These are phyloP conservation scores for Aplochiton taeniatus DNA, from an alignment of 2,797 vertebrate genomes.

Conservation along the genomic window DNA sequence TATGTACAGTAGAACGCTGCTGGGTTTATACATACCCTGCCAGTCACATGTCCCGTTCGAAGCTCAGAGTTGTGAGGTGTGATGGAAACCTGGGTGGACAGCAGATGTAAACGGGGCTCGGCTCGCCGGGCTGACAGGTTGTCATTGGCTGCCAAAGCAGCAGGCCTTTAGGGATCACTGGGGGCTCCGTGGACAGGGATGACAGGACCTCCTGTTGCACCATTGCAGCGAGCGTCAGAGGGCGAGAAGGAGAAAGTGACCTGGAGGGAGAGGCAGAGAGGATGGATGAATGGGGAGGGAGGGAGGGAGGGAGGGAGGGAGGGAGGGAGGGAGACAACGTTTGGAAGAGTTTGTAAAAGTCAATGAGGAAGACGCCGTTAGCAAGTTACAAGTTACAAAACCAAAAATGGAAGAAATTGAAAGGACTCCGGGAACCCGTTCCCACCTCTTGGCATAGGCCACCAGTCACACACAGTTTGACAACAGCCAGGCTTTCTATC, in stretches of 20 bases:
- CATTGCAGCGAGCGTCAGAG: neutral
- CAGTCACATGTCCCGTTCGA: too few species aligned
- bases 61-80: too few species aligned
- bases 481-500: too few species aligned
- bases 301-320: neutral
- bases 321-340: neutral
- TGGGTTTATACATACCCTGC: too few species aligned
- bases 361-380: neutral
- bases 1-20: too few species aligned
- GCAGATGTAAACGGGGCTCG: too few species aligned
- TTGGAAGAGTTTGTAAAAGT: too few species aligned
- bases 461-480: too few species aligned
- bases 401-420: too few species aligned
- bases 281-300: neutral
- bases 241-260: neutral
- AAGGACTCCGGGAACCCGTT: too few species aligned
- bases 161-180: neutral
- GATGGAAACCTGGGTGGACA: too few species aligned
- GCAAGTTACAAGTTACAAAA: neutral
- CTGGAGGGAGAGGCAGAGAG: neutral
- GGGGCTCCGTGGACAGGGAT: neutral
- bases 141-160: neutral
- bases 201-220: conserved; percentile 3
- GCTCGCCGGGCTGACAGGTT: neutral
- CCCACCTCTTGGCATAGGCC: too few species aligned